Percentiles rank a stretch among this genome's conserved stretches.
Conservation (phyloP, 2,797 vertebrate genomes). For the Valencia hispanica region DNA sequence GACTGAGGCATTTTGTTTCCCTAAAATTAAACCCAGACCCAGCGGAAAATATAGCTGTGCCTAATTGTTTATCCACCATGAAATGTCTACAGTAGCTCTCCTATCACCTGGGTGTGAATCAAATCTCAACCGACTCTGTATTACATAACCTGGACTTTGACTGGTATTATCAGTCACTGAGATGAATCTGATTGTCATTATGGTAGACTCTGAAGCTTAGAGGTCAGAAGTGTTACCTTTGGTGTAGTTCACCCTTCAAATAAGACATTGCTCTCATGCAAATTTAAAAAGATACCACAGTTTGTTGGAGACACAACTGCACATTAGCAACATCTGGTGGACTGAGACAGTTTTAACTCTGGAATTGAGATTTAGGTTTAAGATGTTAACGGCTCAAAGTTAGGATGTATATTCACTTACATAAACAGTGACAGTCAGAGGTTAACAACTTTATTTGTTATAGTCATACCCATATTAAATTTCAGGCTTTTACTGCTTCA, state of each 20-base stretch:
- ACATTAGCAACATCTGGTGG: slow-evolving; percentile 42
- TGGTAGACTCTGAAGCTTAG: background rate
- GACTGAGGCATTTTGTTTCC: slow-evolving; percentile 62
- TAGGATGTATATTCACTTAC: background rate
- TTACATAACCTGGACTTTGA: slow-evolving; percentile 77
- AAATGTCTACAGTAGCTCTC: slow-evolving; percentile 29
- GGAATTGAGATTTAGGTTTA: background rate
- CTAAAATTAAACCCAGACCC: background rate
- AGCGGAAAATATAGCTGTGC: background rate
- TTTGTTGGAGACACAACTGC: slow-evolving; percentile 2
- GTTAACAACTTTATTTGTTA: background rate
- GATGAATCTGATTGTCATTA: background rate
- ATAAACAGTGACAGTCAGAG: background rate
- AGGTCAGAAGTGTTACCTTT: background rate
- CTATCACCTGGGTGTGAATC: slow-evolving; percentile 40
- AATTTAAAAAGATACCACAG: background rate
- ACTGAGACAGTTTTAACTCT: background rate
- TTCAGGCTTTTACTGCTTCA: background rate
- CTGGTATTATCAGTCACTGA: slow-evolving; percentile 35
- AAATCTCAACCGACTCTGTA: slow-evolving; percentile 49
- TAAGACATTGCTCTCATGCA: background rate
- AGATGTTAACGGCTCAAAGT: background rate
- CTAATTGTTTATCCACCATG: slow-evolving; percentile 13
- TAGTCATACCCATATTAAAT: background rate
- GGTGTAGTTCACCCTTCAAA: background rate